These are phyloP conservation scores for Daktulosphaira vitifoliae DNA, from an alignment of 1,140 invertebrate genomes.

Conservation along the genomic window DNA sequence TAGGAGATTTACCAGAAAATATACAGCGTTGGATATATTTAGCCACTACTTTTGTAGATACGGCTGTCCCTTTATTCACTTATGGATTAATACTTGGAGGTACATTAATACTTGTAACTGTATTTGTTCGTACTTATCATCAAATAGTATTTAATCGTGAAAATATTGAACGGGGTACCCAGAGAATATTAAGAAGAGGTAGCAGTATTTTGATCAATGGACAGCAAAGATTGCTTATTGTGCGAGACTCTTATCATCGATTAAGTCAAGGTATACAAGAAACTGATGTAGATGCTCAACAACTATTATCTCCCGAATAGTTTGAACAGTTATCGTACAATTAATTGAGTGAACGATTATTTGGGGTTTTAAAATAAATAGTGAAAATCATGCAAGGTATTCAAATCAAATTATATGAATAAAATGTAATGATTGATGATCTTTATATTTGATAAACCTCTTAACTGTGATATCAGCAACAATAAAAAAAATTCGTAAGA, in stretches of 20 bases:
- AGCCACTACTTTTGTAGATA: conserved; percentile 62
- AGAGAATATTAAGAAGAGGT: conserved; percentile 54
- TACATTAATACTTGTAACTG: conserved; percentile 51
- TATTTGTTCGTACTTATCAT: conserved; percentile 64
- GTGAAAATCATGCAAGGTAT: too few species aligned
- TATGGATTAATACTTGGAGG: conserved; percentile 64
- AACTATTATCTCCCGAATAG: background rate
- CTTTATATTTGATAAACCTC: background rate
- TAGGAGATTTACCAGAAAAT: conserved; percentile 65
- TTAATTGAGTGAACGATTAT: too few species aligned
- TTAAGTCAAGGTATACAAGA: conserved; percentile 42
- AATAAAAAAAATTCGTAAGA: background rate
- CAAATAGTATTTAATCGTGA: conserved; percentile 61
- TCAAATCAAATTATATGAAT: too few species aligned
- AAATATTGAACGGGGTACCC: conserved; percentile 62
- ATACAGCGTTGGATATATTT: conserved; percentile 57
- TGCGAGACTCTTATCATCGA: conserved; percentile 53
- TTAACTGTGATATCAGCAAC: conserved; percentile 15
- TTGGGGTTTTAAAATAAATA: too few species aligned
- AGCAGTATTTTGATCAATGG: conserved; percentile 61
- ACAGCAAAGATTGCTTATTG: conserved; percentile 54
- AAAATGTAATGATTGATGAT: too few species aligned
- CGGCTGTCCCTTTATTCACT: conserved; percentile 56
- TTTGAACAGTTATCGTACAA: too few species aligned
- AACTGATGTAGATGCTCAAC: conserved; percentile 34